A percentile compares a stretch with the other conserved stretches of the same genome.
Evolutionary conservation across 2,888 invertebrate species (phyloP).

Genomic region (Tetanocera ferruginea): DNA sequence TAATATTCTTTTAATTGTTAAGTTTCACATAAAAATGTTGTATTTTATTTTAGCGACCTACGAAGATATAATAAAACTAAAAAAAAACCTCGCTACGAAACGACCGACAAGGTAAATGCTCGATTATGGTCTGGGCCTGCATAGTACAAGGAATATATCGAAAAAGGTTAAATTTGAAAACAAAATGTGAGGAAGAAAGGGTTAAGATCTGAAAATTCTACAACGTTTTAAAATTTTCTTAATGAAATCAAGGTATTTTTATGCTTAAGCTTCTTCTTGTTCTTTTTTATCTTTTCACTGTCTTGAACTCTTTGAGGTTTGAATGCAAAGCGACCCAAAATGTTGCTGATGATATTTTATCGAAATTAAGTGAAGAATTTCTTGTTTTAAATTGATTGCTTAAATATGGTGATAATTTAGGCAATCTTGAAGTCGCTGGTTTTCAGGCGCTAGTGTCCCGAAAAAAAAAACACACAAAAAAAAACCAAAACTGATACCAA

Average conservation of each 20-base stretch:
- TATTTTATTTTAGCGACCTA: too few relatives aligned
- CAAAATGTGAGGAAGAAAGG: slow-evolving; percentile 6
- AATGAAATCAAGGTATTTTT: background rate
- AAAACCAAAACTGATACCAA: background rate
- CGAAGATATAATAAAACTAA: too few relatives aligned
- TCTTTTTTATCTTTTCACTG: background rate
- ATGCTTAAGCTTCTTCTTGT: background rate
- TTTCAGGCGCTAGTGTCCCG: background rate
- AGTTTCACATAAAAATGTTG: too few relatives aligned
- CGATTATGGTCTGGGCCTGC: too few relatives aligned
- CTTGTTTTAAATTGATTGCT: slow-evolving; percentile 60
- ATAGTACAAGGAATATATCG: too few relatives aligned
- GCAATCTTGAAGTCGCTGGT: slow-evolving; percentile 23
- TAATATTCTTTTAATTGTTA: too few relatives aligned
- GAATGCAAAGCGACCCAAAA: slow-evolving; percentile 1
- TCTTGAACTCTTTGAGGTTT: background rate
- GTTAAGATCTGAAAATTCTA: background rate
- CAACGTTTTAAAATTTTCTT: background rate
- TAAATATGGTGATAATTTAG: slow-evolving; percentile 59
- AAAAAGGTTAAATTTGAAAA: background rate
- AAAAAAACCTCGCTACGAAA: too few relatives aligned
- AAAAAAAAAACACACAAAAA: background rate
- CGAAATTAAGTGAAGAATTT: slow-evolving; percentile 60
- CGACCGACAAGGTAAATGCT: too few relatives aligned
- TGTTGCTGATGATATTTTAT: slow-evolving; percentile 51